A percentile compares a stretch with the other conserved stretches of the same genome.
Evolutionary conservation across 2,888 invertebrate genomes (phyloP).

Genomic region (Ditula angustiorana): DNA sequence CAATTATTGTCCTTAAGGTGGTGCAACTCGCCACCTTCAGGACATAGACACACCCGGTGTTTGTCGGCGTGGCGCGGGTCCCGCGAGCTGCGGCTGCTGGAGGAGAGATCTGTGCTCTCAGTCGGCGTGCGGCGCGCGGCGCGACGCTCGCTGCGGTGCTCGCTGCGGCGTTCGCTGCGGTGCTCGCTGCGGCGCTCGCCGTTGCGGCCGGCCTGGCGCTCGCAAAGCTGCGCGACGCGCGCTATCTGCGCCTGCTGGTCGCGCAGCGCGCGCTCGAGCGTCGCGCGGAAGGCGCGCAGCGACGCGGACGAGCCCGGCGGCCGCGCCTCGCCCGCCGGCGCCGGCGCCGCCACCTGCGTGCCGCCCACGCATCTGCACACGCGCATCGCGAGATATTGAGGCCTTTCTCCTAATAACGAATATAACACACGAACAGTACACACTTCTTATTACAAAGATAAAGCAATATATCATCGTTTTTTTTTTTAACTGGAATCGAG

Average conservation of each 20-base stretch:
- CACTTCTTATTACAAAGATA: too few species aligned
- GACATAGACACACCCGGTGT: constrained; percentile 49
- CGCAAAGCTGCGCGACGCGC: constrained; percentile 68
- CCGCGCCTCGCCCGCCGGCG: constrained; percentile 17
- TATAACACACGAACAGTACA: too few species aligned
- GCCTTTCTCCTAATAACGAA: too few species aligned
- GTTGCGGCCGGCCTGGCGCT: constrained; percentile 57
- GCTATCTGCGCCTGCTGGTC: constrained; percentile 61
- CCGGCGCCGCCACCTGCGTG: constrained; percentile 5
- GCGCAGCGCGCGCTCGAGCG: constrained; percentile 64
- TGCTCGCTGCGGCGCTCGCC: constrained; percentile 28
- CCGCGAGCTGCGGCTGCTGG: constrained; percentile 52
- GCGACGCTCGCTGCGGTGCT: neutral
- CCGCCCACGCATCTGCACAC: constrained; percentile 7
- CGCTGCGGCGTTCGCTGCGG: constrained; percentile 8
- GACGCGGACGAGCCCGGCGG: constrained; percentile 53
- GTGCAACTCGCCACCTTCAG: neutral
- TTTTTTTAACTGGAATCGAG: too few species aligned
- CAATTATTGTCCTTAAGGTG: too few species aligned
- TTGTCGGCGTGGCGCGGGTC: constrained; percentile 47
- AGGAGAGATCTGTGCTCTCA: constrained; percentile 57
- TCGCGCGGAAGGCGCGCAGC: constrained; percentile 61
- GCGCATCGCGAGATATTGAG: too few species aligned
- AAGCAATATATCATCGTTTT: too few species aligned
- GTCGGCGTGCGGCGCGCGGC: constrained; percentile 28